Base-by-base conservation (phyloP, 1,140 invertebrate genomes). In the Potamilus streckersoni region DNA sequence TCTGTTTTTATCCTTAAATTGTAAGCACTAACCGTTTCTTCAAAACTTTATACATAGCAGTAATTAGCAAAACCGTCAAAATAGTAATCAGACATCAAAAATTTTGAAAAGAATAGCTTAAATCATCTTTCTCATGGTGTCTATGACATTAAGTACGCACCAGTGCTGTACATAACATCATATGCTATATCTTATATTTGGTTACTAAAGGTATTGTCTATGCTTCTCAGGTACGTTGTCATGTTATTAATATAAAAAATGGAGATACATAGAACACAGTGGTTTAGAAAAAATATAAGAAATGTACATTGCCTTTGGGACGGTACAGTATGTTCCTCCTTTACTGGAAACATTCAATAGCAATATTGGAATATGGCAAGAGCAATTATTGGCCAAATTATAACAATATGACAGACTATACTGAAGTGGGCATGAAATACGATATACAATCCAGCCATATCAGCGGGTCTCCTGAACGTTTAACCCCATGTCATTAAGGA, bases 361-460 rank as follows among this genome's bases (percentile, higher is more conserved):
- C 98, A 93, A 85, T 96, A 98, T 11, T 96, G 91, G 95, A 97
- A 98, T 2, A 98, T 93, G 0, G 96, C 96, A 61, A 98, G 87
- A 1, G 95, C 95, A 1, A 98, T 94, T 0, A 97, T 97, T 77
- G 98, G 87, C 93, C 95, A 97, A 73, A 97, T 97, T 0, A 96
- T 96, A 65, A 97, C 95, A 0, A 96, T 97, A 88, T 98, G 97
- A 86, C 95, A 92, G 1, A 96, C 94, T 93, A 92, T 89, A 15
- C 91, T 90, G 85, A 96, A 97, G 79, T 96, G 85, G 64, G 83
- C 84, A 71, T 86, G 82, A 71, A 87, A 87, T 27, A 84, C 83
- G 74, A 58, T 82, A 83, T 62, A 72, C 67, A 58, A 84, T 83
- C 83, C 85, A 86, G 27, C 76, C 77, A 55, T 67, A 79, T 49